Conservation (phyloP, 2,113 vertebrate genomes). For the Cinclus mexicanus region DNA sequence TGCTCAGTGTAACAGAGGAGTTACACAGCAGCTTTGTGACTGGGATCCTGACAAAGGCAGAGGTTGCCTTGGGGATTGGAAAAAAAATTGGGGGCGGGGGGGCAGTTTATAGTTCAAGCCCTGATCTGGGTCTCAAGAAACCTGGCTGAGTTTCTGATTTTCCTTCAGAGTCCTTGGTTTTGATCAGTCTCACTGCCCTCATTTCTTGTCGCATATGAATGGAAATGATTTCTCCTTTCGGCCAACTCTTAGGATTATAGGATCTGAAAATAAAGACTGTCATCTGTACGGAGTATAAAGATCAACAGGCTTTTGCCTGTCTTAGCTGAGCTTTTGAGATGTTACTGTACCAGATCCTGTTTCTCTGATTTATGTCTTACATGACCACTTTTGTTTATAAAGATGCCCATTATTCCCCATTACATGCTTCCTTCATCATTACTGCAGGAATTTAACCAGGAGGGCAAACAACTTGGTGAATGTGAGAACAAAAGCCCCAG, state of each 20-base stretch:
- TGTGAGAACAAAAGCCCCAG: background rate
- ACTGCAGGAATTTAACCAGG: background rate
- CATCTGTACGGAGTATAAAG: background rate
- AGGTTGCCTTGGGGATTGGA: background rate
- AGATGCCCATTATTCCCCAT: background rate
- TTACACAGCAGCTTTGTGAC: background rate
- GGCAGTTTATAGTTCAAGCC: background rate
- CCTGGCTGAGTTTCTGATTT: background rate
- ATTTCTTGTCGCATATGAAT: background rate
- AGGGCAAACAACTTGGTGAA: conserved; percentile 5
- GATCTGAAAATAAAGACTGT: background rate
- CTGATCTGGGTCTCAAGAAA: background rate
- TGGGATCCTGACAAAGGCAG: background rate
- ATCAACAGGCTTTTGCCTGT: background rate
- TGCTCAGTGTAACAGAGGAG: background rate
- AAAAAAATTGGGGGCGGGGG: background rate
- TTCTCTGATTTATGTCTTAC: background rate
- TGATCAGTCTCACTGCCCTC: background rate
- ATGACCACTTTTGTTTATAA: background rate
- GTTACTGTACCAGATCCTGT: background rate
- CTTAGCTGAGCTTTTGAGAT: background rate
- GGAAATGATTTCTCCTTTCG: background rate
- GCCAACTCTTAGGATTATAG: background rate
- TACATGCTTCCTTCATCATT: background rate
- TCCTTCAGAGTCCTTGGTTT: background rate